A percentile compares a stretch with the other conserved stretches of the same genome.
Evolutionary conservation across 2,113 vertebrate species (phyloP).

Genomic region (Euleptes europaea): DNA sequence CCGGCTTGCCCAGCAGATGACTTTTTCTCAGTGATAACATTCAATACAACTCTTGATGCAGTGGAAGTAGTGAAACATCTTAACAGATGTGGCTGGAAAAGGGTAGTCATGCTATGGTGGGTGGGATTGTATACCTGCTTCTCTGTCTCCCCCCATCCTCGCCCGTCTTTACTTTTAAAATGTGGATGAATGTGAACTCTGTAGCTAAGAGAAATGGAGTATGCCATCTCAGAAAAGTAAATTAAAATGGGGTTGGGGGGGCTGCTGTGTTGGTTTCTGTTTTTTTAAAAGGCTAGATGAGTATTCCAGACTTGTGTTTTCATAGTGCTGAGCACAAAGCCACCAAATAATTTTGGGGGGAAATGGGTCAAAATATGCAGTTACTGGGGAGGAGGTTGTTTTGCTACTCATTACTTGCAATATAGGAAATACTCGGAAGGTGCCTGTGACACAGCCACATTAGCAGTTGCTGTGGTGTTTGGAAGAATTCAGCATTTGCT

Average conservation of each 20-base stretch:
- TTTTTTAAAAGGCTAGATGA: background rate
- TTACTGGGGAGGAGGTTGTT: background rate
- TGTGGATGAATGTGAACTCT: background rate
- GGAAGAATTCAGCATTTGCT: background rate
- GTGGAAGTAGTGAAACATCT: no score
- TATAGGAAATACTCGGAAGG: background rate
- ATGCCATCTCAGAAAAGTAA: background rate
- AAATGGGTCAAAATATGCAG: background rate
- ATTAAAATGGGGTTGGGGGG: background rate
- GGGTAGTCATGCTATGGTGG: background rate
- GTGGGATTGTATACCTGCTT: background rate
- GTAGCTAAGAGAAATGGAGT: background rate
- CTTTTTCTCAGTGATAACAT: background rate
- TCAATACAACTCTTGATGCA: no score
- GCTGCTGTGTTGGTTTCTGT: background rate
- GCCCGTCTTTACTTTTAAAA: background rate
- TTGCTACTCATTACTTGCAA: background rate
- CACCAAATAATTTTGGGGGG: background rate
- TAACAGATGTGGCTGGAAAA: background rate
- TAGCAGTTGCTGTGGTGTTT: background rate
- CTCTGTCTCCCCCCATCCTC: background rate
- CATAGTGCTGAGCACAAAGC: background rate
- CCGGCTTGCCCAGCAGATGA: background rate
- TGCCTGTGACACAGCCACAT: background rate
- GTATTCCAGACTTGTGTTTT: background rate